Conservation (phyloP, 1,140 invertebrate genomes). For the Luehdorfia chinensis region DNA sequence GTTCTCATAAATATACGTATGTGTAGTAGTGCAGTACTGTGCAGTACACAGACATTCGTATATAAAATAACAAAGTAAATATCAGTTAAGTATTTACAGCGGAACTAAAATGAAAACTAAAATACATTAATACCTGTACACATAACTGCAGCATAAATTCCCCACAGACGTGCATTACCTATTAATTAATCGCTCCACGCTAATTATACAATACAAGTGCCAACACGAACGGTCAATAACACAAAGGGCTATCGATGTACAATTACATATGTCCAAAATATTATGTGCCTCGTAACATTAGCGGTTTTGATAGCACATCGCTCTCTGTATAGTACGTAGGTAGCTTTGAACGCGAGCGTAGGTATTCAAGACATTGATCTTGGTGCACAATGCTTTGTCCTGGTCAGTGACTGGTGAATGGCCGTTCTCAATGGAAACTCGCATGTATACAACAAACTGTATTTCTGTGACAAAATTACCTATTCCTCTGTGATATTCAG, state of each 20-base stretch:
- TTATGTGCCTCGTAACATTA: slow-evolving; percentile 29
- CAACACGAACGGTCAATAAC: slow-evolving; percentile 43
- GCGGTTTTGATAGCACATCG: slow-evolving; percentile 28
- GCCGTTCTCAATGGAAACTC: slow-evolving; percentile 38
- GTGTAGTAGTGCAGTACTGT: no score
- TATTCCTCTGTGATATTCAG: slow-evolving; percentile 28
- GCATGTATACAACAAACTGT: slow-evolving; percentile 39
- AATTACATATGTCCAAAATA: slow-evolving; percentile 25
- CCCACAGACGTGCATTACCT: slow-evolving; percentile 47
- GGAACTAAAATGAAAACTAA: not conserved
- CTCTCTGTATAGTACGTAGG: slow-evolving; percentile 36
- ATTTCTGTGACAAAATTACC: slow-evolving; percentile 51
- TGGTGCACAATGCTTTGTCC: slow-evolving; percentile 54
- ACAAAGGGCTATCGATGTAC: slow-evolving; percentile 42
- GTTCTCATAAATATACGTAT: no score
- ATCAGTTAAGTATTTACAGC: no score
- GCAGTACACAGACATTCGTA: no score
- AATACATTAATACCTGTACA: not conserved
- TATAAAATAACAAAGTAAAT: no score
- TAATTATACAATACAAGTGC: slow-evolving; percentile 63
- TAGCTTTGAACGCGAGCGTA: slow-evolving; percentile 38
- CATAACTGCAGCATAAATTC: slow-evolving; percentile 27
- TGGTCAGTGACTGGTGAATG: slow-evolving; percentile 47
- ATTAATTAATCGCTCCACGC: slow-evolving; percentile 66
- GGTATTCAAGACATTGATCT: slow-evolving; percentile 57